A percentile compares a stretch with the other conserved stretches of the same genome.
These are phyloP conservation scores for Chaetoderma sp. DNA, from an alignment of 2,888 invertebrate species.

Conservation along the genomic window DNA sequence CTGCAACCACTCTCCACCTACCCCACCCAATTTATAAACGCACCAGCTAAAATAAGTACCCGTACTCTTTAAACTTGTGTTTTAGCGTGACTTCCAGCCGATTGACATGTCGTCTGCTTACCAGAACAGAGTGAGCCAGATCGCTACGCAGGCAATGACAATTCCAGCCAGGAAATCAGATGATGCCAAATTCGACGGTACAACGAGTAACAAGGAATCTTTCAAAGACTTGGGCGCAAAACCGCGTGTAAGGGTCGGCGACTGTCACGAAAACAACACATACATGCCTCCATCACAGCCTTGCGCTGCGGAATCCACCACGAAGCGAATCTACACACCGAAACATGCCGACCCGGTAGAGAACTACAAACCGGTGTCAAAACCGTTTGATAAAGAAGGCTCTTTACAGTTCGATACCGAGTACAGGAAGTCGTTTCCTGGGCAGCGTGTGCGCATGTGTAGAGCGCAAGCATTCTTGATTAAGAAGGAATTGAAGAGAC, in stretches of 20 bases:
- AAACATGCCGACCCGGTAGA: slow-evolving; percentile 45
- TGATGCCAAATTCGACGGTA: slow-evolving; percentile 55
- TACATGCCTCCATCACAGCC: slow-evolving; percentile 54
- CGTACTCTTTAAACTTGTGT: too few species aligned
- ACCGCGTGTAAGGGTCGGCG: slow-evolving; percentile 54
- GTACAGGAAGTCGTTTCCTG: slow-evolving; percentile 48
- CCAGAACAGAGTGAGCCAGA: slow-evolving; percentile 34
- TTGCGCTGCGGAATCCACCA: slow-evolving; percentile 45
- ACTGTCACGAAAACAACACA: slow-evolving; percentile 61
- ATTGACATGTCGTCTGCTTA: slow-evolving; percentile 48
- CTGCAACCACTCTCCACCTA: too few species aligned
- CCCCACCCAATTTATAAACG: too few species aligned
- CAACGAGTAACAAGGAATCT: slow-evolving; percentile 57
- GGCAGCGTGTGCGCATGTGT: slow-evolving; percentile 52
- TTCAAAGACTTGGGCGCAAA: slow-evolving; percentile 55
- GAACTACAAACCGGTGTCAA: slow-evolving; percentile 51
- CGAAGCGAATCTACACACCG: slow-evolving; percentile 47
- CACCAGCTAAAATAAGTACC: too few species aligned
- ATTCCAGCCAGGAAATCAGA: slow-evolving; percentile 36
- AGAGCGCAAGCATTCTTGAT: slow-evolving; percentile 53
- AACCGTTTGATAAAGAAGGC: slow-evolving; percentile 41
- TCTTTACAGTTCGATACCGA: slow-evolving; percentile 57
- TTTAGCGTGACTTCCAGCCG: slow-evolving; percentile 61
- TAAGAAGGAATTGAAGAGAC: slow-evolving; percentile 50
- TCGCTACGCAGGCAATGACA: too few species aligned